phyloP scores from a whole-genome alignment of 2,797 vertebrate species.

The Falco novaeseelandiae region DNA sequence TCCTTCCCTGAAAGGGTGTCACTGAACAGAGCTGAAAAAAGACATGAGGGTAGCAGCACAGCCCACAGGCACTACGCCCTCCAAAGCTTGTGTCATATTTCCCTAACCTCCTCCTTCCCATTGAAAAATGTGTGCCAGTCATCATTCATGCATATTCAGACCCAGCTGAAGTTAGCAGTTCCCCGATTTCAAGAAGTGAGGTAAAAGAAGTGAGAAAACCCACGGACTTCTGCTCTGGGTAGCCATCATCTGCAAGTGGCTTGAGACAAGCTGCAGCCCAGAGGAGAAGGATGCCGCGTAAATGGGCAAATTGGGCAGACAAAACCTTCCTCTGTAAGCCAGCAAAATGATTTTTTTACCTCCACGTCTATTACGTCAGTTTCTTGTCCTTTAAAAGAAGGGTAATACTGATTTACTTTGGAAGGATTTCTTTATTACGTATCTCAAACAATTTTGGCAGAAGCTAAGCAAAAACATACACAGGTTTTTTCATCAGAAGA shows the following conservation, averaged over 20 bases:
- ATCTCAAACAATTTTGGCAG: not conserved
- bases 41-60: not conserved
- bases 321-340: not conserved
- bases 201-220: conserved; percentile 21
- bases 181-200: not conserved
- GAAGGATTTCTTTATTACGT: not conserved
- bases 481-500: not conserved
- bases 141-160: conserved; percentile 29
- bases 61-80: not conserved
- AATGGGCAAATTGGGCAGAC: not conserved
- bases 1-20: not conserved
- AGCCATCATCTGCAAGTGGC: not conserved
- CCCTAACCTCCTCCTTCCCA: not conserved
- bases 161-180: conserved; percentile 13
- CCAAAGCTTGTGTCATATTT: not conserved
- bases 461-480: not conserved
- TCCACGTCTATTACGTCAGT: not conserved
- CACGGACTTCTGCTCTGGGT: not conserved
- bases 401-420: not conserved
- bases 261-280: not conserved
- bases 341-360: not conserved
- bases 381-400: not conserved
- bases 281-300: not conserved
- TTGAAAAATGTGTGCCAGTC: conserved; percentile 12
- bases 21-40: conserved; percentile 1